Evolutionary conservation across 1,140 invertebrate genomes (phyloP), one percentile per base, ranked within the genome.

Genomic region (Cyrtorhinus lividipennis): DNA sequence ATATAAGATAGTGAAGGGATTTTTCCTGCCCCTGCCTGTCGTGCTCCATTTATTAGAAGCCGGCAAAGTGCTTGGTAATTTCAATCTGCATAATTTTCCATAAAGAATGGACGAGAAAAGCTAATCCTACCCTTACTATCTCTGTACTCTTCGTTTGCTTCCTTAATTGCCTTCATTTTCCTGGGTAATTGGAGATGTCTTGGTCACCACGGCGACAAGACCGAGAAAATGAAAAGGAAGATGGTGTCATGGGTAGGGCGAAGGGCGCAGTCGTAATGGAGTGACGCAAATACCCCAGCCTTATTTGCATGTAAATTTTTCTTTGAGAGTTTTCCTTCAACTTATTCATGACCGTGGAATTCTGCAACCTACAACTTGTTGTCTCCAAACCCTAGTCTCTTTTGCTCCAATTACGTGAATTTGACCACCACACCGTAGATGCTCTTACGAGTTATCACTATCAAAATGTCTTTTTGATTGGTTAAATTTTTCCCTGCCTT

Each of bases 81-180:
- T 53, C 48, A 53, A 53, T 53, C 48, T 53, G 18, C 48, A 53
- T 53, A 53, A 53, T 53, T 53, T 53, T 53, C 48, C 48, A 53
- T 53, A 53, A 53, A 53, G 10, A 53, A 53, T 20, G 48, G 48
- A 12, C 12, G 48, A 20, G n/a, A 10, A 53, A 20, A 53, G 12
- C 48, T 53, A 38, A 38, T 38, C 30, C 30, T 5, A 38, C 30
- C 30, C n/a, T n/a, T 38, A 38, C 48, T 22, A 12, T 53, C 48
- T 8, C 48, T 15, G 48, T 22, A 53, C 20, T 20, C 48, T 53
- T 53, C 48, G 30, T 38, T 38, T 53, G 48, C 48, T 53, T 22
- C 48, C 48, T 15, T 53, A 53, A 53, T 53, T 53, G 48, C 48
- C 48, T 53, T 53, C 48, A 53, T 53, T 53, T 53, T 53, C 12